Conservation (phyloP, 2,797 vertebrate species). For the Pyrocephalus nanus region DNA sequence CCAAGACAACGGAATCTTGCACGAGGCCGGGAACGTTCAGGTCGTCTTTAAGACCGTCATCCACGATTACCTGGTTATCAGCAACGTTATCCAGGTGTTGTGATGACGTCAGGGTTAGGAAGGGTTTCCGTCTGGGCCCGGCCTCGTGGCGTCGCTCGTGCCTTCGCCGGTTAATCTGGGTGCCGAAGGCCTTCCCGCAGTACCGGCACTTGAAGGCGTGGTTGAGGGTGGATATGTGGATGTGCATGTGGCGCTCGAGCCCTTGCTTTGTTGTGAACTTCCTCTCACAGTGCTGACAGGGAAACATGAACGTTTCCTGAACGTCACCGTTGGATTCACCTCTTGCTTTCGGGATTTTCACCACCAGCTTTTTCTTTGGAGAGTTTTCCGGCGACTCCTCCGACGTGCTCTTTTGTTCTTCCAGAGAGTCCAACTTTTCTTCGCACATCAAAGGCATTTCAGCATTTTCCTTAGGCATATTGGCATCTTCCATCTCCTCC, state of each 20-base stretch:
- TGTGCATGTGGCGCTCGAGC: conserved; percentile 93
- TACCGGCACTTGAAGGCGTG: conserved; percentile 95
- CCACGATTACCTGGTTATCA: conserved; percentile 35
- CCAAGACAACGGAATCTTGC: conserved; percentile 57
- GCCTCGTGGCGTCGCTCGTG: conserved; percentile 95
- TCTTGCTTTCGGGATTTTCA: conserved; percentile 61
- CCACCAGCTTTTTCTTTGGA: conserved; percentile 62
- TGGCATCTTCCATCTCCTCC: conserved; percentile 64
- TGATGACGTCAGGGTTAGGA: background rate
- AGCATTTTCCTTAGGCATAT: conserved; percentile 52
- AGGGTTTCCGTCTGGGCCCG: conserved; percentile 84
- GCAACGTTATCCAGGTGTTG: conserved; percentile 73
- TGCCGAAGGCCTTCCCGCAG: conserved; percentile 94
- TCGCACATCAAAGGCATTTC: conserved; percentile 73
- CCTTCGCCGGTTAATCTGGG: conserved; percentile 92
- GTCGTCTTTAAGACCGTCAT: conserved; percentile 73
- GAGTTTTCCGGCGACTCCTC: conserved; percentile 73
- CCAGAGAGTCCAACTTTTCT: conserved; percentile 75
- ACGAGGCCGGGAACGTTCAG: conserved; percentile 67
- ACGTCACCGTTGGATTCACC: conserved; percentile 84
- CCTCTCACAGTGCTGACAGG: conserved; percentile 93
- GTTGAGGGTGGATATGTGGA: conserved; percentile 83
- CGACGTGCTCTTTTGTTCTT: conserved; percentile 72
- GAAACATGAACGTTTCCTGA: conserved; percentile 83
- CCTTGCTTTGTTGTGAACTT: conserved; percentile 95